Evolutionary conservation across 1,140 invertebrate species (phyloP).

Genomic region (Asobara japonica): DNA sequence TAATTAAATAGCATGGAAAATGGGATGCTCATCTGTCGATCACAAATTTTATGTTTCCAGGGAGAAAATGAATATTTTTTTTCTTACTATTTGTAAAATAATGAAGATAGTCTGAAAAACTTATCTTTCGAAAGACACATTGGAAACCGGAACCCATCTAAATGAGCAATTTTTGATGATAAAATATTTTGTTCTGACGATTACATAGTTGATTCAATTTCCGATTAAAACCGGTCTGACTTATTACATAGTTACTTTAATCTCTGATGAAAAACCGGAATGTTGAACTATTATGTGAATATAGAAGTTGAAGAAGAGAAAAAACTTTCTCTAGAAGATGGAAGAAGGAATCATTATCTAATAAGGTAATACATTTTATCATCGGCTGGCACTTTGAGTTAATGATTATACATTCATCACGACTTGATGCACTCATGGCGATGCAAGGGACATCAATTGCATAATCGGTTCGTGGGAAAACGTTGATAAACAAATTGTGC

Average conservation of each 20-base stretch:
- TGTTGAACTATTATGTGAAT: background rate
- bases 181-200: background rate
- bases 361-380: background rate
- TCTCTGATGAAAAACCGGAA: background rate
- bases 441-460: no score
- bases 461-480: no score
- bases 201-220: background rate
- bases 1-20: no score
- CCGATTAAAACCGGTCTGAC: background rate
- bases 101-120: no score
- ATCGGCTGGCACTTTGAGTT: background rate
- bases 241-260: background rate
- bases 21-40: no score
- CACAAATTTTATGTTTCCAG: no score
- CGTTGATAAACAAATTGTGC: no score
- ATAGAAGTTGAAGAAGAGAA: background rate
- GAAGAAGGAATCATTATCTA: background rate
- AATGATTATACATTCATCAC: no score
- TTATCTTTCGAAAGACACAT: constrained; percentile 1
- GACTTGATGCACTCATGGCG: no score
- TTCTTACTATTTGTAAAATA: no score
- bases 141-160: background rate
- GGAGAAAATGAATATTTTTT: no score
- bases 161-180: background rate
- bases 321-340: constrained; percentile 7